These are phyloP conservation scores for Torymus aiolomorphi DNA, from an alignment of 2,888 invertebrate species.

Conservation along the genomic window DNA sequence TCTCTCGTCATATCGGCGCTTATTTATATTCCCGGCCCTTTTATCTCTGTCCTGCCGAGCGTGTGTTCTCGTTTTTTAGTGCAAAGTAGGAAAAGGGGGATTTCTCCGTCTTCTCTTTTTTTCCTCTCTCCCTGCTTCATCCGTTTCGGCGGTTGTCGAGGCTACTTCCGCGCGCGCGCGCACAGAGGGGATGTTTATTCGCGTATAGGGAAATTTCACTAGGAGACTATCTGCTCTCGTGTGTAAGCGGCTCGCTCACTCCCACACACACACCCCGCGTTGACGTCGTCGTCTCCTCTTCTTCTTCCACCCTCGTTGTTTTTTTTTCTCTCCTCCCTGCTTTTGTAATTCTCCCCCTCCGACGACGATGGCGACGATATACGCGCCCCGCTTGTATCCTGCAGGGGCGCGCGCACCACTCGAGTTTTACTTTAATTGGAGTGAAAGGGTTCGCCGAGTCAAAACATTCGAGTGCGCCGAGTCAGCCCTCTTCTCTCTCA, in stretches of 20 bases:
- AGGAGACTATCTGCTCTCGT: background rate
- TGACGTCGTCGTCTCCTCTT: background rate
- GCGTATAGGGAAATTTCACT: constrained; percentile 21
- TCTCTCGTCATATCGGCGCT: constrained; percentile 44
- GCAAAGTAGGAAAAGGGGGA: too few relatives aligned
- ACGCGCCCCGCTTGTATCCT: background rate
- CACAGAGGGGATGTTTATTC: constrained; percentile 31
- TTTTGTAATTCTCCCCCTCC: constrained; percentile 11
- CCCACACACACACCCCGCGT: too few relatives aligned
- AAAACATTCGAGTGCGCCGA: constrained; percentile 37
- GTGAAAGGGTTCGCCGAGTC: constrained; percentile 43
- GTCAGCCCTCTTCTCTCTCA: background rate
- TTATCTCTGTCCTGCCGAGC: constrained; percentile 30
- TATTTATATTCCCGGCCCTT: constrained; percentile 55
- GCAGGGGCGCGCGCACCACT: background rate
- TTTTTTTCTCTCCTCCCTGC: background rate
- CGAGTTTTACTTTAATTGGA: constrained; percentile 44
- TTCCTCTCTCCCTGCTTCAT: background rate
- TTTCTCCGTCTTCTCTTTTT: background rate
- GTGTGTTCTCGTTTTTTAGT: constrained; percentile 18
- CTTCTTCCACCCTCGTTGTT: background rate
- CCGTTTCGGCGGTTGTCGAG: background rate
- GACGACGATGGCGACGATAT: background rate
- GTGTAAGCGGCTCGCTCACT: too few relatives aligned
- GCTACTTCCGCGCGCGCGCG: background rate